Evolutionary conservation across 2,113 vertebrate species (phyloP), one percentile per base, ranked within the genome.

Genomic region (Chamaea fasciata): DNA sequence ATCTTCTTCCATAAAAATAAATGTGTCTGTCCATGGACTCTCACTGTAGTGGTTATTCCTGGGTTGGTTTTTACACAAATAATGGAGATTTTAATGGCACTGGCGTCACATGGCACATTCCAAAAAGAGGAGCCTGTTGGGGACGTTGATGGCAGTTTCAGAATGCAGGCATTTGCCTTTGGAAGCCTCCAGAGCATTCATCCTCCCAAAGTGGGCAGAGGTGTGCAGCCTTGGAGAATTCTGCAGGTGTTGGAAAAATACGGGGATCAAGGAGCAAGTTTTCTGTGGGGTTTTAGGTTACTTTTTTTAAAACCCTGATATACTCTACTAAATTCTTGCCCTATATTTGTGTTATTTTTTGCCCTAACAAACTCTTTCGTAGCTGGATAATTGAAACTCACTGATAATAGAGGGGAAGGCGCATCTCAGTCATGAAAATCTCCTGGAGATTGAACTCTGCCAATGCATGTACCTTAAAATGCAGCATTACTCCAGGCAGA

Each of bases 181-280:
- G 7, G 69, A 31, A 7, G 1, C 37, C 37, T 82, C 70, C 56
- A 82, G 14, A 10, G 0, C 1, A 2, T 35, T 64, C 4, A 0
- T 49, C 31, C 18, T 67, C 24, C 52, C 49, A 56, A 21, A 7
- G n/a, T 0, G 1, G 17, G 31, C n/a, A 71, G n/a, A 14, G 7
- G 1, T 8, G 42, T 23, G n/a, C 52, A 82, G 35, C 15, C 27
- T 18, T 73, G 39, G 33, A 63, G 30, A 76, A 77, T 64, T 56
- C 53, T 87, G 17, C 10, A 68, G 11, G 35, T 35, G 24, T 8
- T 19, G 2, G 19, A 68, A 76, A 59, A n/a, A 30, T 80, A 41
- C 14, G 49, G 26, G 23, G 31, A 37, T 53, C 16, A 49, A 67
- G 35, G 15, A 56, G 18, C 17, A 17, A 42, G 23, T 82, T 78